Evolutionary conservation across 2,797 vertebrate species (phyloP).

Genomic region (Phalloptychus januarius): DNA sequence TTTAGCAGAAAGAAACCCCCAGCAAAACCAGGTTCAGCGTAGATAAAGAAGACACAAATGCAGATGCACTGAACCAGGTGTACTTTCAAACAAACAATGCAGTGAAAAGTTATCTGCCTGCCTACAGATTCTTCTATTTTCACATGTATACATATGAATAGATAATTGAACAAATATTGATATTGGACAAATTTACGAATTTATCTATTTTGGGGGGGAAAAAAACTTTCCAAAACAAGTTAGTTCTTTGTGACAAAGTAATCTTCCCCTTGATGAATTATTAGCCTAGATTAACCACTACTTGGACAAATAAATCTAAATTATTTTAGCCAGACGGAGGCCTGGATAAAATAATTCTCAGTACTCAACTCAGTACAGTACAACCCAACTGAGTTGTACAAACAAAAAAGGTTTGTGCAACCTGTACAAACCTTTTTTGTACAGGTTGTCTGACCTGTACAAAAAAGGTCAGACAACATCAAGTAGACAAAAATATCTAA

Average conservation of each 20-base stretch:
- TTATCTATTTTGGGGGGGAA: background rate
- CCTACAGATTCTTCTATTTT: background rate
- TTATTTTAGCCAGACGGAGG: too few relatives aligned
- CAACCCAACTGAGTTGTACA: too few relatives aligned
- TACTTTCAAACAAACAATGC: background rate
- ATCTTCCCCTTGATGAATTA: background rate
- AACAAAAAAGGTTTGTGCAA: too few relatives aligned
- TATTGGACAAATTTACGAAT: background rate
- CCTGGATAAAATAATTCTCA: too few relatives aligned
- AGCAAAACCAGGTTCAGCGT: background rate
- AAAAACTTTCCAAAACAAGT: background rate
- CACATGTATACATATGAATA: background rate
- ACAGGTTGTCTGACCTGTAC: too few relatives aligned
- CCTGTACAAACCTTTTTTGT: too few relatives aligned
- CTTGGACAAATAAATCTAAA: background rate
- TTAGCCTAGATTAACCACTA: background rate
- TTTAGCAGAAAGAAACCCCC: background rate
- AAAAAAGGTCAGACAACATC: background rate
- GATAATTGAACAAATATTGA: background rate
- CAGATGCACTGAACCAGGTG: background rate
- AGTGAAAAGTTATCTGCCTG: background rate
- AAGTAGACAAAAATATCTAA: background rate
- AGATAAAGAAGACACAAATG: background rate
- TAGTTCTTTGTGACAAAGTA: background rate
- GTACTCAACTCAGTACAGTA: too few relatives aligned